Conservation (phyloP, 2,888 invertebrate genomes). For the Branchellion lobata region DNA sequence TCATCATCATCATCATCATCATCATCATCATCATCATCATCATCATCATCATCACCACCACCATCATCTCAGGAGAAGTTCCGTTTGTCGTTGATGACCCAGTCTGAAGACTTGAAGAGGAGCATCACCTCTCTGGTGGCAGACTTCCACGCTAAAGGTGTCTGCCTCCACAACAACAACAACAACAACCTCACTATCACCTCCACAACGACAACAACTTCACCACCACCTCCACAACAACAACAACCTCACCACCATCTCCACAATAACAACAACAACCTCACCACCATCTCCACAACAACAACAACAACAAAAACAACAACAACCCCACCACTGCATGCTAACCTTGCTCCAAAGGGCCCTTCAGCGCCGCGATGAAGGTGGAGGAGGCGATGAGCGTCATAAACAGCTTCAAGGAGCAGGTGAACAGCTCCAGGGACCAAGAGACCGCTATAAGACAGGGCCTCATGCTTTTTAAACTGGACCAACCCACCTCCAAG, state of each 20-base stretch:
- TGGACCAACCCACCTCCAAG: slow-evolving; percentile 70
- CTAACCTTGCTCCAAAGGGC: too few species aligned
- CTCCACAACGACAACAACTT: too few species aligned
- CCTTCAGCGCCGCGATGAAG: slow-evolving; percentile 56
- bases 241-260: too few species aligned
- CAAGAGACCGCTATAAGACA: slow-evolving; percentile 69
- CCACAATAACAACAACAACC: too few species aligned
- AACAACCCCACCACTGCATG: too few species aligned
- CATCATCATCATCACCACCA: background rate
- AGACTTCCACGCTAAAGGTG: slow-evolving; percentile 70
- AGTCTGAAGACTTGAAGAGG: slow-evolving; percentile 73
- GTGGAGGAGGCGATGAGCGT: slow-evolving; percentile 59
- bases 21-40: slow-evolving; percentile 14
- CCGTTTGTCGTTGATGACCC: slow-evolving; percentile 71
- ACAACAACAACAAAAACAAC: too few species aligned
- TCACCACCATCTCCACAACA: too few species aligned
- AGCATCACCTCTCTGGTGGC: slow-evolving; percentile 71
- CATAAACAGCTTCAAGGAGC: slow-evolving; percentile 56
- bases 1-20: slow-evolving; percentile 10
- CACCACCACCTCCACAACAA: too few species aligned
- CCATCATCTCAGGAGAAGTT: slow-evolving; percentile 59
- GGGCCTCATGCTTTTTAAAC: slow-evolving; percentile 76
- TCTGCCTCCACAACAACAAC: too few species aligned
- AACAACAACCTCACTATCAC: too few species aligned
- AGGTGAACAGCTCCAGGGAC: slow-evolving; percentile 65